A percentile compares a stretch with the other conserved stretches of the same genome.
Conservation (phyloP, 1,140 invertebrate species). For the Hyposmocoma kahamanoa region DNA sequence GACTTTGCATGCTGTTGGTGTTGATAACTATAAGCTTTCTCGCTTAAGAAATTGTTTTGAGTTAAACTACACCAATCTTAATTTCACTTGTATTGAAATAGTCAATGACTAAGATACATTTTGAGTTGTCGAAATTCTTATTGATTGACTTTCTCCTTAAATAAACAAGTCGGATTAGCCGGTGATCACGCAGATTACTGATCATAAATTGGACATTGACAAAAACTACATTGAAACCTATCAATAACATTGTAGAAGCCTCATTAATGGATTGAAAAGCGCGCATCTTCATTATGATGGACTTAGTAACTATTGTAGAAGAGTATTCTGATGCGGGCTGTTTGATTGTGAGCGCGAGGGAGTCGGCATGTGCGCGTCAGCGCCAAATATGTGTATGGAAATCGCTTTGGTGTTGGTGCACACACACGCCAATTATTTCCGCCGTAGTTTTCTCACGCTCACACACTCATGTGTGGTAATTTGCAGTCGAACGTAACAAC, state of each 20-base stretch:
- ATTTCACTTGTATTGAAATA: slow-evolving; percentile 26
- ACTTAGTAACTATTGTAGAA: slow-evolving; percentile 51
- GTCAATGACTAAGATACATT: slow-evolving; percentile 4
- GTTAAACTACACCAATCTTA: slow-evolving; percentile 17
- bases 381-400: slow-evolving; percentile 17
- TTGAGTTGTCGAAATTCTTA: slow-evolving; percentile 16
- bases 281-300: slow-evolving; percentile 57
- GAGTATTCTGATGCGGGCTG: slow-evolving; percentile 49
- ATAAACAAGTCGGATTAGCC: slow-evolving; percentile 37
- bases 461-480: slow-evolving; percentile 44
- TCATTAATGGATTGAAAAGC: slow-evolving; percentile 64
- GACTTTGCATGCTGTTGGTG: slow-evolving; percentile 22
- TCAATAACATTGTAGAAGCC: slow-evolving; percentile 52
- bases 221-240: slow-evolving; percentile 35
- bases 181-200: slow-evolving; percentile 35
- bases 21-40: slow-evolving; percentile 34
- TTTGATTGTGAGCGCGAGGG: slow-evolving; percentile 30
- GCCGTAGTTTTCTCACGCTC: slow-evolving; percentile 65
- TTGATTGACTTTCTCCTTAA: slow-evolving; percentile 33
- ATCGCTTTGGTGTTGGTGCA: slow-evolving; percentile 26
- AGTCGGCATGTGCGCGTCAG: slow-evolving; percentile 20
- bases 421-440: slow-evolving; percentile 42
- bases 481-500: slow-evolving; percentile 39
- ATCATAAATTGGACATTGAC: slow-evolving; percentile 43
- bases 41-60: slow-evolving; percentile 11